Conservation (phyloP, 2,888 invertebrate genomes). For the Dioctria rufipes region DNA sequence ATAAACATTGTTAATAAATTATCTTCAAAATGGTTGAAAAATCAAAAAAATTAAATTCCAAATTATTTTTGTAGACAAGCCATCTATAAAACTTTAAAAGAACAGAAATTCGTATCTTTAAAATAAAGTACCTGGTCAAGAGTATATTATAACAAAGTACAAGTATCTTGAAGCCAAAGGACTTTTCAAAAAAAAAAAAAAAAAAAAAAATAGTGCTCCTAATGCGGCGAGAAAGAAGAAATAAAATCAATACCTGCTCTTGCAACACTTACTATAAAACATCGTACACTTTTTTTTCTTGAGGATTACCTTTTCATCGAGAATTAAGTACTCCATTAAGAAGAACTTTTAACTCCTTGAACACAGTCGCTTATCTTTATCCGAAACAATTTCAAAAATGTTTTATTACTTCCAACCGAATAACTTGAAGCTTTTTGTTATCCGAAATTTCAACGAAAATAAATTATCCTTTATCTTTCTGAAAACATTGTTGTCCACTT, state of each 20-base stretch:
- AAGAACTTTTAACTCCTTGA: slow-evolving; percentile 27
- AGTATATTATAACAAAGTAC: too few species aligned
- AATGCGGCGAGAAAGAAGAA: background rate
- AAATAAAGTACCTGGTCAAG: too few species aligned
- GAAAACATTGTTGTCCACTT: slow-evolving; percentile 52
- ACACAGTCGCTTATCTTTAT: slow-evolving; percentile 39
- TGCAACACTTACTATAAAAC: background rate
- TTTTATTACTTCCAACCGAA: slow-evolving; percentile 48
- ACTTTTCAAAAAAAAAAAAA: too few species aligned
- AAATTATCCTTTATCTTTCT: slow-evolving; percentile 50
- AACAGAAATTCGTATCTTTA: too few species aligned
- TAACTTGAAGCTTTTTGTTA: slow-evolving; percentile 41
- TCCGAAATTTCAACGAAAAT: slow-evolving; percentile 44
- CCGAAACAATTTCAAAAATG: slow-evolving; percentile 51
- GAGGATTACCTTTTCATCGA: slow-evolving; percentile 23
- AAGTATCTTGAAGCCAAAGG: too few species aligned
- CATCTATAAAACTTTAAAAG: too few species aligned
- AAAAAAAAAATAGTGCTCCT: background rate
- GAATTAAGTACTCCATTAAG: slow-evolving; percentile 49
- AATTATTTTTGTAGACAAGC: too few species aligned
- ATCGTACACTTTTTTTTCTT: slow-evolving; percentile 18
- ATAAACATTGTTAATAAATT: too few species aligned
- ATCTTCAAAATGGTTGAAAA: too few species aligned
- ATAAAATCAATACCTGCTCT: background rate
- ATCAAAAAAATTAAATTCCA: too few species aligned